phyloP scores from a whole-genome alignment of 2,113 vertebrate genomes.

The Galbula dea region DNA sequence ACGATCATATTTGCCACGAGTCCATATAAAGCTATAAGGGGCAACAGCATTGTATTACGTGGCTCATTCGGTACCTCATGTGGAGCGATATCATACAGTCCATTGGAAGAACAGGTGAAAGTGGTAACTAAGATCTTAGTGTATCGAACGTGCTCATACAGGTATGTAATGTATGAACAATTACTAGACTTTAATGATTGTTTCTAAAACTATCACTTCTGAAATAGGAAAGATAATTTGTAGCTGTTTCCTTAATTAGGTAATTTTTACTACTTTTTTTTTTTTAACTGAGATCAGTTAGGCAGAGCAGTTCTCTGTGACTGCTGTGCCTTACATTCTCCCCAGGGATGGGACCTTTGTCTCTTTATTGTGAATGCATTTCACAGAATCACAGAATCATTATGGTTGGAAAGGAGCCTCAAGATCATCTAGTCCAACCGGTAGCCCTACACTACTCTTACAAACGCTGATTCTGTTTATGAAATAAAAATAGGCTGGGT shows the following conservation, averaged over 20 bases:
- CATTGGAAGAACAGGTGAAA: neutral
- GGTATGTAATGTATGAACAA: neutral
- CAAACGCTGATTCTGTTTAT: neutral
- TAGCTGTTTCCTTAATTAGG: neutral
- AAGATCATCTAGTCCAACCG: too few species aligned
- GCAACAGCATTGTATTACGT: neutral
- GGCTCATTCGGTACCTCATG: neutral
- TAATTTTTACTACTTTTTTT: too few species aligned
- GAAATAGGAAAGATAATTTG: neutral
- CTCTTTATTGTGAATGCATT: neutral
- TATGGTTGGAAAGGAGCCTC: too few species aligned
- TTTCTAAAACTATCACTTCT: neutral
- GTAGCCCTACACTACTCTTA: too few species aligned
- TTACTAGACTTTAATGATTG: neutral
- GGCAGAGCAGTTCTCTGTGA: neutral
- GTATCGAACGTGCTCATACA: neutral
- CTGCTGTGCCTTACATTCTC: neutral
- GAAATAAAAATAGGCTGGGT: neutral
- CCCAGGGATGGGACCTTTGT: neutral
- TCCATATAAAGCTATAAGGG: neutral
- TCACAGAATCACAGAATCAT: too few species aligned
- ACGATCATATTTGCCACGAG: rapidly evolving
- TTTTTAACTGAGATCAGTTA: neutral
- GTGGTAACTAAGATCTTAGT: neutral
- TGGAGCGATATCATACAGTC: neutral